Conservation (phyloP, 2,797 vertebrate species). For the Morus bassanus region DNA sequence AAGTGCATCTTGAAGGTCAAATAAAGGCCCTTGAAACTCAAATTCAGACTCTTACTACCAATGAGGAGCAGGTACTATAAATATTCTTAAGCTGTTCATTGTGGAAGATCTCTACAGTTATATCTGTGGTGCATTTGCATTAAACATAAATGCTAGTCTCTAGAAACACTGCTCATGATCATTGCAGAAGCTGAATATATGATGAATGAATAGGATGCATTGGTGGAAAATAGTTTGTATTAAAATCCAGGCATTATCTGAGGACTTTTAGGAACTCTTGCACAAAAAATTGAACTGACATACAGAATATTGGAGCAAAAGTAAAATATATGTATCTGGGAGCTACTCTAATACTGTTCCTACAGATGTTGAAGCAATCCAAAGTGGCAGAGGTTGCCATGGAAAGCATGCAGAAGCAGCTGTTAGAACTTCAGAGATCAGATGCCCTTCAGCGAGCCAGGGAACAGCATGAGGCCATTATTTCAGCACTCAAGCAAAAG, state of each 20-base stretch:
- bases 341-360: background rate
- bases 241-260: background rate
- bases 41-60: constrained; percentile 80
- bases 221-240: background rate
- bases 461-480: constrained; percentile 86
- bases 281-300: background rate
- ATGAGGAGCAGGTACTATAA: constrained; percentile 85
- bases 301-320: background rate
- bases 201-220: background rate
- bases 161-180: background rate
- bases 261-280: background rate
- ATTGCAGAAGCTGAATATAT: background rate
- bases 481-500: constrained; percentile 83
- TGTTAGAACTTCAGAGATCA: constrained; percentile 87
- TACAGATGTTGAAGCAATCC: constrained; percentile 85
- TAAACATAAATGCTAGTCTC: background rate
- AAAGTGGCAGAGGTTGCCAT: constrained; percentile 86
- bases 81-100: background rate
- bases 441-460: constrained; percentile 86
- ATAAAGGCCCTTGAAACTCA: constrained; percentile 85
- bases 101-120: background rate
- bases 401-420: constrained; percentile 92
- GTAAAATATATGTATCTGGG: background rate
- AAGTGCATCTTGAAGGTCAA: constrained; percentile 85
- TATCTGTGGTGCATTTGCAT: background rate